Base-by-base conservation (phyloP, 2,888 invertebrate genomes). In the Ditula angustiorana region DNA sequence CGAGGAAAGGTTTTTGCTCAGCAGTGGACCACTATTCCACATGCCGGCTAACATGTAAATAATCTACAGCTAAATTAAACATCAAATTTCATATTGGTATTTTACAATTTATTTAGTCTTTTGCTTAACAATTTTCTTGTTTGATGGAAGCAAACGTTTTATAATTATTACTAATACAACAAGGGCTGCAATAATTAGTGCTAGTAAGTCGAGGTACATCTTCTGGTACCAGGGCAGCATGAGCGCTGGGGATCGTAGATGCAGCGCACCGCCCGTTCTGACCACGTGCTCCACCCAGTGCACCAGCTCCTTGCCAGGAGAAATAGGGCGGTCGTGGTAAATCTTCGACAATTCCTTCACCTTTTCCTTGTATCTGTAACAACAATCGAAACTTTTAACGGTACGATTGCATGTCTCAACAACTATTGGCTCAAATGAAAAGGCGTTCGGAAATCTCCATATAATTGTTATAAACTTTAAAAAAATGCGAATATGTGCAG, bases 281-380 rank as follows among this genome's bases (percentile, higher is more conserved):
- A 93, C 93, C 2, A 95, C 94, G 77, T 95, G 95, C 76, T 95
- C 95, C 16, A 95, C 92, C 95, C 95, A 96, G 85, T 94, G 95
- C 11, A 94, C 85, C 21, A 95, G 92, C 13, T 93, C 94, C n/a
- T 93, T 93, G 50, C 94, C 19, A 4, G 50, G 50, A 5, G 50
- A 11, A 2, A 50, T 19, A 5, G 30, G 50, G 2, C 50, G 50
- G 11, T 50, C 50, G 19, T 50, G 50, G 30, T 50, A 50, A 11
- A 50, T 50, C 11, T 19, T 28, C 4, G 50, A 50, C 30, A 50
- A 28, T 5, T 50, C 30, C 11, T 30, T 30, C 2, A 50, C 50
- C 30, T 30, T 50, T 5, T 50, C 28, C 30, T 21, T 50, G 30
- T 50, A 50, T 50, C 50, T 50, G 50, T 21, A 30, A 23, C n/a